Evolutionary conservation across 2,888 invertebrate species (phyloP).

Genomic region (Cyaniris semiargus): DNA sequence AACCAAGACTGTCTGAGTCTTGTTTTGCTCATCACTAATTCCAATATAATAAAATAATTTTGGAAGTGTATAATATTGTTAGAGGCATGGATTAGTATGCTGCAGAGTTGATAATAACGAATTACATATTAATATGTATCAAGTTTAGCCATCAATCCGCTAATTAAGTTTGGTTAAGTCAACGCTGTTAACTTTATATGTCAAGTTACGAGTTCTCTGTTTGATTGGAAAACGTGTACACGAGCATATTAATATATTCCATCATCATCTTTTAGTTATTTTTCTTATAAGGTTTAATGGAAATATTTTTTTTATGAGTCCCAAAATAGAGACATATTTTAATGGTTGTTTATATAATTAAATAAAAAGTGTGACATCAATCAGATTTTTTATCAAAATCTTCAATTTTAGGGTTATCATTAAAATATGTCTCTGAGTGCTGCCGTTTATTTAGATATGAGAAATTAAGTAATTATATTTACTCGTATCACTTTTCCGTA

Average conservation of each 20-base stretch:
- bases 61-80: too few species aligned
- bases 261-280: neutral
- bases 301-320: neutral
- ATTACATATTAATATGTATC: neutral
- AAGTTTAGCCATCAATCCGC: neutral
- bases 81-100: too few species aligned
- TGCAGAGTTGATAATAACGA: neutral
- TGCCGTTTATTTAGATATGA: too few species aligned
- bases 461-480: neutral
- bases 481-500: neutral
- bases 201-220: neutral
- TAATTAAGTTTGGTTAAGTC: neutral
- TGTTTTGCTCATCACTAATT: too few species aligned
- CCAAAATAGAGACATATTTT: too few species aligned
- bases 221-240: neutral
- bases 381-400: too few species aligned
- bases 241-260: neutral
- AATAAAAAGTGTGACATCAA: too few species aligned
- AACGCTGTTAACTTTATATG: neutral
- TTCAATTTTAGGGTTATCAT: too few species aligned
- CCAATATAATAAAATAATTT: too few species aligned
- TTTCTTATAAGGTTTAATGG: neutral
- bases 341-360: too few species aligned
- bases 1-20: too few species aligned
- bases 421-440: too few species aligned